Evolutionary conservation across 2,888 invertebrate genomes (phyloP).

Genomic region (Tetragonula carbonaria): DNA sequence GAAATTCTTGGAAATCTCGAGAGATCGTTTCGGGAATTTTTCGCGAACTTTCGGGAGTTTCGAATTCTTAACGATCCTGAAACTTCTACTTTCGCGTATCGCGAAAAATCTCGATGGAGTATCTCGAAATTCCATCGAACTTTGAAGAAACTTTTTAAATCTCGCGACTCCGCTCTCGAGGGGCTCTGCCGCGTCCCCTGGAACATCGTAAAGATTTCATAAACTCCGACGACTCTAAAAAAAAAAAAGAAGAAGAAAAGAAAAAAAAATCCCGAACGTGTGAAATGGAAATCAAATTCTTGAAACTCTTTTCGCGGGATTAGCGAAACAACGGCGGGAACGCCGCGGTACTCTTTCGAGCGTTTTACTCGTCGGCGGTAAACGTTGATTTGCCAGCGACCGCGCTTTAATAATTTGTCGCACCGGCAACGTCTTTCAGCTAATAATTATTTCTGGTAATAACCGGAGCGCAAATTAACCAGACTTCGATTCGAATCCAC

Average conservation of each 20-base stretch:
- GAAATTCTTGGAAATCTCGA: neutral
- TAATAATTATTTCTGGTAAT: neutral
- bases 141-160: neutral
- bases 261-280: neutral
- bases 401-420: constrained; percentile 1
- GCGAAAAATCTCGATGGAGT: neutral
- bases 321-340: no score
- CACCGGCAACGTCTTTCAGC: constrained; percentile 5
- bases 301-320: neutral
- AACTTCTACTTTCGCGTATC: neutral
- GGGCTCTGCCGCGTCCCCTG: neutral
- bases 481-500: constrained; percentile 30
- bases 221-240: neutral
- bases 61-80: neutral
- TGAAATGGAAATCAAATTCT: neutral
- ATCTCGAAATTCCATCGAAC: neutral
- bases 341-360: no score
- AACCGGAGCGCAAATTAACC: constrained; percentile 40
- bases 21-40: neutral
- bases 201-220: neutral
- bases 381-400: no score
- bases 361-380: no score
- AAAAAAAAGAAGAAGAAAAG: no score
- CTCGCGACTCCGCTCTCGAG: neutral
- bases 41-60: neutral